A percentile compares a stretch with the other conserved stretches of the same genome.
phyloP scores from a whole-genome alignment of 2,797 vertebrate species.

The Dendrocincla tyrannina region DNA sequence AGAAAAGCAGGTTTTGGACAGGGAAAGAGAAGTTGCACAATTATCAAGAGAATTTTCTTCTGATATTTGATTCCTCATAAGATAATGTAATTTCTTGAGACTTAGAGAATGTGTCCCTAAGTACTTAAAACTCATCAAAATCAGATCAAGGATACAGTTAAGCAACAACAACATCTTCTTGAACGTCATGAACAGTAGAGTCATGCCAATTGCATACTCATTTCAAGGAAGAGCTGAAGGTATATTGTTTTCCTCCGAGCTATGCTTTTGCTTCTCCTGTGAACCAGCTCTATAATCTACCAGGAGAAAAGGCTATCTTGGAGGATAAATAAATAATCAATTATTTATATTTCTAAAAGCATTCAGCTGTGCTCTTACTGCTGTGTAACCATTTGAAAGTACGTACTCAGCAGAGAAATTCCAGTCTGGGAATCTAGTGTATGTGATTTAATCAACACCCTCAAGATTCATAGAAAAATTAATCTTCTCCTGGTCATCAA shows the following conservation, averaged over 20 bases:
- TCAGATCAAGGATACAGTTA: not conserved
- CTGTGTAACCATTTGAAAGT: constrained; percentile 31
- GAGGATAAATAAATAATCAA: constrained; percentile 63
- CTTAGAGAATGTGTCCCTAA: not conserved
- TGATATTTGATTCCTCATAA: not conserved
- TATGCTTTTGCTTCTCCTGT: constrained; percentile 42
- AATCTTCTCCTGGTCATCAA: not conserved
- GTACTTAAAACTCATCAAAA: not conserved
- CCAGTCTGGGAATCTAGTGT: not conserved
- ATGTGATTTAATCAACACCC: not conserved
- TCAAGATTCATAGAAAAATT: not conserved
- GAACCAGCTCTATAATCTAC: constrained; percentile 25
- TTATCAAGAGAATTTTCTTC: not conserved
- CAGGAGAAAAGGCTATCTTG: constrained; percentile 47
- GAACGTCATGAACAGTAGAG: not conserved
- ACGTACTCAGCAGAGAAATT: constrained; percentile 42
- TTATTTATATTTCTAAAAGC: constrained; percentile 66
- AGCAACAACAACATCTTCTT: not conserved
- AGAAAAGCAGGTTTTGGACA: not conserved
- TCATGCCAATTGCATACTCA: not conserved
- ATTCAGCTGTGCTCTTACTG: constrained; percentile 37
- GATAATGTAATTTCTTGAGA: not conserved
- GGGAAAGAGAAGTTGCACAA: not conserved
- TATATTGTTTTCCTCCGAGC: constrained; percentile 35
- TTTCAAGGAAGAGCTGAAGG: constrained; percentile 14